Evolutionary conservation across 2,888 invertebrate species (phyloP).

Genomic region (Drosophila limbata): DNA sequence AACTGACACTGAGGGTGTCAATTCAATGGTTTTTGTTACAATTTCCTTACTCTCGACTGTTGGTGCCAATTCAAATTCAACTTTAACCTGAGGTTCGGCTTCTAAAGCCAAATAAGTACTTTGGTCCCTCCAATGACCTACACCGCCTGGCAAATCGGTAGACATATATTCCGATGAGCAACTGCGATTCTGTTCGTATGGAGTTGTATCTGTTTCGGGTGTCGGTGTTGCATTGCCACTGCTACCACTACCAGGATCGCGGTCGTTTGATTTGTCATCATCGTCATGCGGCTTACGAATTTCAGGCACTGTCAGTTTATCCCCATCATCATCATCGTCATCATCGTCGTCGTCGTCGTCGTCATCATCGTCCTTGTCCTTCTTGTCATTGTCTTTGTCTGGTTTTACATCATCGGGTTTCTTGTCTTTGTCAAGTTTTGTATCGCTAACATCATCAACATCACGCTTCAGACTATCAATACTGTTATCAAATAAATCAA

Average conservation of each 20-base stretch:
- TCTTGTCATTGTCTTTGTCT: slow-evolving; percentile 84
- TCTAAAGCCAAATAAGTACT: slow-evolving; percentile 91
- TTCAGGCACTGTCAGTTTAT: slow-evolving; percentile 79
- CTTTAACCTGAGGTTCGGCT: slow-evolving; percentile 82
- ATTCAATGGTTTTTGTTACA: slow-evolving; percentile 61
- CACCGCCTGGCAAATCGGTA: slow-evolving; percentile 91
- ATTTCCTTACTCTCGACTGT: slow-evolving; percentile 44
- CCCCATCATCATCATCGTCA: slow-evolving; percentile 84
- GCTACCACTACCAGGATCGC: slow-evolving; percentile 88
- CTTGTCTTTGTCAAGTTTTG: slow-evolving; percentile 64
- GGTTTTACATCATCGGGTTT: slow-evolving; percentile 58
- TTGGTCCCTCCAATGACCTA: slow-evolving; percentile 93
- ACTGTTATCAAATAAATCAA: slow-evolving; percentile 49
- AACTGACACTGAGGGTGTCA: slow-evolving; percentile 46
- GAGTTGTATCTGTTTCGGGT: slow-evolving; percentile 68
- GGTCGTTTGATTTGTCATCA: slow-evolving; percentile 87
- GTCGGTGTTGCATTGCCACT: slow-evolving; percentile 85
- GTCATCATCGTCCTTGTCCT: slow-evolving; percentile 78
- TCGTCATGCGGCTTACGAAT: slow-evolving; percentile 82
- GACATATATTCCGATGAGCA: slow-evolving; percentile 88
- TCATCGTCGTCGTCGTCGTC: slow-evolving; percentile 84
- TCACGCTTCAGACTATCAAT: slow-evolving; percentile 54
- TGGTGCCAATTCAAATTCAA: slow-evolving; percentile 60
- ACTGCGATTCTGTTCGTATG: slow-evolving; percentile 67
- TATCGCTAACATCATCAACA: slow-evolving; percentile 46